phyloP scores from a whole-genome alignment of 2,797 vertebrate genomes.

The Parauchenoglanis ngamensis region DNA sequence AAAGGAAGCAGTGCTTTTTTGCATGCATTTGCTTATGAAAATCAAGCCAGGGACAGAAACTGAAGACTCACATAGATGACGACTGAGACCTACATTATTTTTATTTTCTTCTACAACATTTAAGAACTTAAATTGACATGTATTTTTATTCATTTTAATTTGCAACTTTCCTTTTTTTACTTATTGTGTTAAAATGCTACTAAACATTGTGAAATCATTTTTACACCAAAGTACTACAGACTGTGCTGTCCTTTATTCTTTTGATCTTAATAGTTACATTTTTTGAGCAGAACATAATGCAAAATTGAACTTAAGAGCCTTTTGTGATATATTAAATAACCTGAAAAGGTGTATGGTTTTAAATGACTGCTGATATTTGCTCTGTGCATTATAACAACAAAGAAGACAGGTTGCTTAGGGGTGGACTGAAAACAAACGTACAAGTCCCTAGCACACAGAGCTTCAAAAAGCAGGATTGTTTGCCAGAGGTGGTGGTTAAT shows the following conservation, averaged over 20 bases:
- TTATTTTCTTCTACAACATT: background rate
- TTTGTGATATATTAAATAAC: constrained; percentile 11
- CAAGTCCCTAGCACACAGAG: constrained; percentile 29
- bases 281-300: background rate
- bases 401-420: background rate
- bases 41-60: constrained; percentile 69
- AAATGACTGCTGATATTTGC: constrained; percentile 1
- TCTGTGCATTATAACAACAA: constrained; percentile 22
- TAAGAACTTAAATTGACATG: background rate
- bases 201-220: background rate
- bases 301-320: background rate
- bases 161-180: background rate
- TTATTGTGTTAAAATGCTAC: background rate
- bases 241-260: background rate
- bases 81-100: background rate
- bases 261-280: background rate
- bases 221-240: no score
- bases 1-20: constrained; percentile 57
- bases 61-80: constrained; percentile 46
- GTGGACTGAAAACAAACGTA: constrained; percentile 28
- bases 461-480: constrained; percentile 47
- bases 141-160: background rate
- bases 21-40: constrained; percentile 73
- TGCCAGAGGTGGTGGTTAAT: constrained; percentile 41
- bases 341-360: background rate